Evolutionary conservation across 2,888 invertebrate genomes (phyloP), one percentile per base, ranked within the genome.

Genomic region (Deilephila porcellus): DNA sequence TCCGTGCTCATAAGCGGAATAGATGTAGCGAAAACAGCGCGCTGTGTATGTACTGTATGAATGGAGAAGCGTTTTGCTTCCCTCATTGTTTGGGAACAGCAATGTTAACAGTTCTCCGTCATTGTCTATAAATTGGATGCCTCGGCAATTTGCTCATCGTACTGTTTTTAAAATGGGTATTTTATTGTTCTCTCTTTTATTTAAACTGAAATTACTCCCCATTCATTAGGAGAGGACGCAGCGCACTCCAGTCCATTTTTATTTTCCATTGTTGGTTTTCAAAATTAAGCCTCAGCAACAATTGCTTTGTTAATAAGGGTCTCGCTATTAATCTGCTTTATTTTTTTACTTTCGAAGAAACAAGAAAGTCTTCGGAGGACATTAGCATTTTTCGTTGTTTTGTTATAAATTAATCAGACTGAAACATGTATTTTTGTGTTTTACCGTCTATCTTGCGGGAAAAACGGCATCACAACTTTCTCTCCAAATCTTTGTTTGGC

Each of bases 201-300:
- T 92, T 92, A 91, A 90, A 90, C 90, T 91, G 89, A 92, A 92
- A 93, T 93, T 93, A 91, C 91, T 91, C 88, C 91, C 90, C 92
- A 92, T 93, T 93, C 92, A 93, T 93, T 92, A 92, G 90, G 88
- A 86, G 86, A 86, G 88, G 87, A 89, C 88, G 91, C 86, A 83
- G 90, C 88, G 88, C 87, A 88, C 89, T 91, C 88, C 81, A 88
- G 85, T 90, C 86, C 88, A 89, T 90, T 92, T 92, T 93, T 91
- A 91, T 91, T 90, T 91, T 89, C 90, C 92, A 93, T 93, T 93
- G 93, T 92, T 93, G 91, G 90, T 92, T 92, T 92, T 91, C 89
- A 87, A 93, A 93, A 93, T 93, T 92, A 92, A 93, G 91, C 91
- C 84, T 83, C 88, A 88, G 90, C 86, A 90, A 92, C 90, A 92